Evolutionary conservation across 2,888 invertebrate genomes (phyloP).

Genomic region (Therioaphis trifolii): DNA sequence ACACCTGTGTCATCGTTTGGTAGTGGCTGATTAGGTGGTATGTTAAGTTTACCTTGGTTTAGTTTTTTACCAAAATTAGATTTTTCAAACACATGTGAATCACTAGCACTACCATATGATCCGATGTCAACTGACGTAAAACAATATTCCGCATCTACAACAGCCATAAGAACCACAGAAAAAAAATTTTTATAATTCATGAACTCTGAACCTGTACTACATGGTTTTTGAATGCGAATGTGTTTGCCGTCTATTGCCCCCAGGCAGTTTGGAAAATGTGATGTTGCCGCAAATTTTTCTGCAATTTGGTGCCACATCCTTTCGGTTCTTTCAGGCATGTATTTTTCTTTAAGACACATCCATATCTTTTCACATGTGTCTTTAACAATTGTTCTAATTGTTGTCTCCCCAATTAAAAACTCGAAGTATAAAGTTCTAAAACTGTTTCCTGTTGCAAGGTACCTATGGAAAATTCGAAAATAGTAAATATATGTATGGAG

Average conservation of each 20-base stretch:
- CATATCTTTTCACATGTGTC: conserved; percentile 29
- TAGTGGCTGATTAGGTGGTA: conserved; percentile 65
- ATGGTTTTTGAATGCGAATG: conserved; percentile 32
- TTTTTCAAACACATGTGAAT: conserved; percentile 66
- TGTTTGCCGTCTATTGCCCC: neutral
- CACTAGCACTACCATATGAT: conserved; percentile 67
- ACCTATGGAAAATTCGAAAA: conserved; percentile 65
- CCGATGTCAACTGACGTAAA: conserved; percentile 67
- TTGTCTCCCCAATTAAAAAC: conserved; percentile 67
- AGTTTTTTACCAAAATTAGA: conserved; percentile 63
- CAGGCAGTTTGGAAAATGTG: conserved; percentile 18
- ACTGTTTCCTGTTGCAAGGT: conserved; percentile 66
- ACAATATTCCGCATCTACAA: conserved; percentile 59
- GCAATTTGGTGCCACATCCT: conserved; percentile 3
- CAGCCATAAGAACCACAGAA: conserved; percentile 60
- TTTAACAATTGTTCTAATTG: conserved; percentile 31
- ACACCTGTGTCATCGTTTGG: conserved; percentile 65
- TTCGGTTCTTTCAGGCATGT: conserved; percentile 20
- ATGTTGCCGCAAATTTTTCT: neutral
- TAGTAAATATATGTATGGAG: neutral
- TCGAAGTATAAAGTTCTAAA: conserved; percentile 67
- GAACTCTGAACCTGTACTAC: neutral
- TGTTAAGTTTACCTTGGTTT: conserved; percentile 63
- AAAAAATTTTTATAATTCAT: conserved; percentile 14
- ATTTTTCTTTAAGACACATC: conserved; percentile 18